Percentiles rank a stretch among this genome's conserved stretches.
These are phyloP conservation scores for Chrysocyon brachyurus DNA, from an alignment of 2,797 vertebrate species.

Conservation along the genomic window DNA sequence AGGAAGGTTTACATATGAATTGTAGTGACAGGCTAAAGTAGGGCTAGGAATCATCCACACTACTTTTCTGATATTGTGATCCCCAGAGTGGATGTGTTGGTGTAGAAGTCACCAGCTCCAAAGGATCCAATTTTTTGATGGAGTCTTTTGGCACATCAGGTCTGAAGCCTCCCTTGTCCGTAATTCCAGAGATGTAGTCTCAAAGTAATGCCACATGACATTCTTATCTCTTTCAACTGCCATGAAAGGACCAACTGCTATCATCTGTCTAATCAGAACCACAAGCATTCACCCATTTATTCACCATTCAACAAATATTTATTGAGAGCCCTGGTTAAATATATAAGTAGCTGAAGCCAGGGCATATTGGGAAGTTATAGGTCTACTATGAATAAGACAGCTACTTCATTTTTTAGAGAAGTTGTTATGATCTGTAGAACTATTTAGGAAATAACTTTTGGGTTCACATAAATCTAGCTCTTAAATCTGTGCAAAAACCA, in stretches of 20 bases:
- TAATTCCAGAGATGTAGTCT: background rate
- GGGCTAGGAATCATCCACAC: background rate
- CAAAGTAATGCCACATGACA: background rate
- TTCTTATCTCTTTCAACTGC: constrained; percentile 50
- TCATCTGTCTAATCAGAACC: background rate
- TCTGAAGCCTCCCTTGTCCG: background rate
- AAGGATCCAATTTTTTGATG: background rate
- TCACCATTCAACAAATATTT: constrained; percentile 46
- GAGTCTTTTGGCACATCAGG: background rate
- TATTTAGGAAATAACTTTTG: constrained; percentile 59
- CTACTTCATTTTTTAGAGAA: constrained; percentile 13
- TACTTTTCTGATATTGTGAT: background rate
- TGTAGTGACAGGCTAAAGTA: background rate
- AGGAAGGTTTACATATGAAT: background rate
- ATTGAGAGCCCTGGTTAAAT: background rate
- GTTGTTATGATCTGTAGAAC: constrained; percentile 26
- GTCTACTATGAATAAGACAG: background rate
- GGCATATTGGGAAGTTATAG: background rate
- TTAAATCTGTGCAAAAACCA: constrained; percentile 40
- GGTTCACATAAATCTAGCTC: constrained; percentile 54
- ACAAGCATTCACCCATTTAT: background rate
- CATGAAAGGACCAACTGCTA: background rate
- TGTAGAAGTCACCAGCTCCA: rapidly evolving
- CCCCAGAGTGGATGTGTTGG: background rate
- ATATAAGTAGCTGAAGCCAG: background rate